Evolutionary conservation across 1,140 invertebrate genomes (phyloP).

Genomic region (Caenorhabditis latens): DNA sequence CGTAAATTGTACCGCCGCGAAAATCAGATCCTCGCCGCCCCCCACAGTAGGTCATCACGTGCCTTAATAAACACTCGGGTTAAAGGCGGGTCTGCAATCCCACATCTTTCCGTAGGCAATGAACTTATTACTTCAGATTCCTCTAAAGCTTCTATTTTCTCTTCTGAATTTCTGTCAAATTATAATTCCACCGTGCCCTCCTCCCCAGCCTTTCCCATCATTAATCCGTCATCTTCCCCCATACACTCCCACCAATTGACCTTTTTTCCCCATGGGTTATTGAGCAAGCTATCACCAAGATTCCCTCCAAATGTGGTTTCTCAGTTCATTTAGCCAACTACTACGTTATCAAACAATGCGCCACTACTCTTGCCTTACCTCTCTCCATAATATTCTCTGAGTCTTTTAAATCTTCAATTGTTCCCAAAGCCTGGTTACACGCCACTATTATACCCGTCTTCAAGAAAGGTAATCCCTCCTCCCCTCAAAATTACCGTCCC

Average conservation of each 20-base stretch:
- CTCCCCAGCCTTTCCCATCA: not conserved
- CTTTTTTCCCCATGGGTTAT: not conserved
- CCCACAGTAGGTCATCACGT: no score
- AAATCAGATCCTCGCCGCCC: no score
- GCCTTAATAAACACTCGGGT: no score
- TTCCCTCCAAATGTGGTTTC: not conserved
- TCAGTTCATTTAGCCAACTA: not conserved
- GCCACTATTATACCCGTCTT: not conserved
- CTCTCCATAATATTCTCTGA: not conserved
- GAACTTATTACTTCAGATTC: no score
- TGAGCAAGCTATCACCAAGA: not conserved
- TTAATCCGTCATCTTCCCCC: not conserved
- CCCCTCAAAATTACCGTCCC: not conserved
- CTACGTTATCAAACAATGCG: not conserved
- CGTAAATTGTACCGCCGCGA: no score
- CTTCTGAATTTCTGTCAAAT: no score
- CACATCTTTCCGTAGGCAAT: no score
- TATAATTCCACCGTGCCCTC: no score
- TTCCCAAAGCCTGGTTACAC: not conserved
- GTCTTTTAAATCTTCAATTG: not conserved
- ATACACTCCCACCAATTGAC: not conserved
- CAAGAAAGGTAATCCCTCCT: not conserved
- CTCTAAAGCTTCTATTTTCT: no score
- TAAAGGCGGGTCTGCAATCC: no score
- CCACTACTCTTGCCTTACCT: not conserved